Conservation (phyloP, 2,113 vertebrate species). For the Argyrosomus japonicus region DNA sequence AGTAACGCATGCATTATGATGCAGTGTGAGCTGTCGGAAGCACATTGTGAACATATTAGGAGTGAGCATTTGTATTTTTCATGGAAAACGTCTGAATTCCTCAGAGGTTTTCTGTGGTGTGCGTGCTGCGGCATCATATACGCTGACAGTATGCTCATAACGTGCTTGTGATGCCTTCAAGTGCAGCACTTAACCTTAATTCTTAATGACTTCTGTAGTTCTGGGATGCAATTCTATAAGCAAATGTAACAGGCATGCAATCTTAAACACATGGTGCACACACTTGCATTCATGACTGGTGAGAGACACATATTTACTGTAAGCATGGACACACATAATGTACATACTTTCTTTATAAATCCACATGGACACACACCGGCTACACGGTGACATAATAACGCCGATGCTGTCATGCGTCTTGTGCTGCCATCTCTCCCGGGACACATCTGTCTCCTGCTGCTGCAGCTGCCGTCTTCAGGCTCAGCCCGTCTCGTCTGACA, state of each 20-base stretch:
- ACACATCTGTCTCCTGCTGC: conserved; percentile 49
- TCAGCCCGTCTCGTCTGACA: conserved; percentile 28
- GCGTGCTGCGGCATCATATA: neutral
- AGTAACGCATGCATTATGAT: conserved; percentile 31
- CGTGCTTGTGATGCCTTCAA: neutral
- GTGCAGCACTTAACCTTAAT: conserved; percentile 13
- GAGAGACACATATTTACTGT: neutral
- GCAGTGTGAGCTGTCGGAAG: conserved; percentile 8
- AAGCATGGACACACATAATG: neutral
- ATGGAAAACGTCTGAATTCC: neutral
- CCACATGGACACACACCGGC: neutral
- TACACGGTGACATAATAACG: conserved; percentile 6
- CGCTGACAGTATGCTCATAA: neutral
- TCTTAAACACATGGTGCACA: neutral
- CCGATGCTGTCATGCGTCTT: conserved; percentile 16
- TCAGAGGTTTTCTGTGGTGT: neutral
- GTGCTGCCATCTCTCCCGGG: conserved; percentile 42
- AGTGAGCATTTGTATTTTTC: neutral
- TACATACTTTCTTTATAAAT: neutral
- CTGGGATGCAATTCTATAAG: neutral
- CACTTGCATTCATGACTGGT: neutral
- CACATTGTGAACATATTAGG: conserved; percentile 1
- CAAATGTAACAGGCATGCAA: neutral
- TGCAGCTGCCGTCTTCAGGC: conserved; percentile 38
- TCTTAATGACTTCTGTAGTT: conserved; percentile 21